Evolutionary conservation across 2,797 vertebrate species (phyloP), one percentile per base, ranked within the genome.

Genomic region (Ceryle rudis): DNA sequence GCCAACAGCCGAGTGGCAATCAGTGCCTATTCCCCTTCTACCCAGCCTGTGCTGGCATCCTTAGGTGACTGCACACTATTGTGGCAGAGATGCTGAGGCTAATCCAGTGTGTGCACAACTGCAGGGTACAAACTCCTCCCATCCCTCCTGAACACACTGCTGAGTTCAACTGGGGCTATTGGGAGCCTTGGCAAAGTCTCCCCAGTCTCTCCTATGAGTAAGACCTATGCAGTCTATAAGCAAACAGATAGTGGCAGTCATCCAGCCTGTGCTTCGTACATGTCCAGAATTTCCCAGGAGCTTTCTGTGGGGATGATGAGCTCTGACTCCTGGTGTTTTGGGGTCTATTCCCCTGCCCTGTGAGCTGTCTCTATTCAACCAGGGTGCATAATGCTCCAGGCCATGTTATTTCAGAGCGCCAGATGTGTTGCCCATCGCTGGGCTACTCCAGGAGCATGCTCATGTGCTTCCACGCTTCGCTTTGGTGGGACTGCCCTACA

Each of bases 281-380:
- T 0, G 0, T 37, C 46, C 62, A 16, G 0, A 29, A 15, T 79
- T 74, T 49, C 69, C 33, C 2, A 4, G 19, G n/a, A 16, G 4
- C 33, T 64, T 60, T 28, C 60, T 17, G 0, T 5, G 26, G 41
- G 22, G 29, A 3, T 13, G 33, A 6, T 2, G 35, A 65, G 22
- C 73, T 77, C 23, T 5, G n/a, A 15, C 47, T 74, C 16, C 54
- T 25, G 60, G 10, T 9, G 10, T 51, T 73, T 57, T 5, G 35
- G 19, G 61, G 3, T 31, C 67, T 33, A 41, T 33, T 77, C n/a
- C 47, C 35, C 57, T 10, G 51, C 2, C 0, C 57, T 8, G 33
- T 35, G 46, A 33, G 29, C 44, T 18, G 31, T 8, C 21, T 65
- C 67, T 46, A 4, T 58, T 21, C 42, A 14, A 3, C 13, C 37